Evolutionary conservation across 2,888 invertebrate species (phyloP).

Genomic region (Gasteruption jaculator): DNA sequence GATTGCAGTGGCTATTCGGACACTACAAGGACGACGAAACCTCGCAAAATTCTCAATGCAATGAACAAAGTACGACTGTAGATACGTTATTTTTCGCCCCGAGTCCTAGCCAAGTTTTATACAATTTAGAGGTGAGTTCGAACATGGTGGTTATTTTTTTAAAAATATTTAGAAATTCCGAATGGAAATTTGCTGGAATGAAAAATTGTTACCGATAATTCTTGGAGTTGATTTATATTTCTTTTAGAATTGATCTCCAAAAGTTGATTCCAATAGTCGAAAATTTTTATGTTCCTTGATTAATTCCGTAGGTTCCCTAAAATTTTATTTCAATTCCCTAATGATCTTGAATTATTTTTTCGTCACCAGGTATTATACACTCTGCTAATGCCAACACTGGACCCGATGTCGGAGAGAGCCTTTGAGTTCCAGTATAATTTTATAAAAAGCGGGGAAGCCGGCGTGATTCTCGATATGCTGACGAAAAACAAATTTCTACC

Average conservation of each 20-base stretch:
- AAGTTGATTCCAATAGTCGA: conserved; percentile 12
- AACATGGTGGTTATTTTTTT: not conserved
- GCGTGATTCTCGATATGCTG: conserved; percentile 71
- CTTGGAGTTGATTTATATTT: no score
- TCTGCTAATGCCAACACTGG: conserved; percentile 85
- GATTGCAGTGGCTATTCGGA: conserved; percentile 58
- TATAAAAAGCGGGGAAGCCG: conserved; percentile 63
- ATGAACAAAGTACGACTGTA: conserved; percentile 52
- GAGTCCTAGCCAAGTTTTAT: conserved; percentile 71
- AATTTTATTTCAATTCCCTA: conserved; percentile 11
- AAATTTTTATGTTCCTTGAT: conserved; percentile 6
- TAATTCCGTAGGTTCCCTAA: not conserved
- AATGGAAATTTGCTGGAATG: conserved; percentile 1
- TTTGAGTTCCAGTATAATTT: conserved; percentile 69
- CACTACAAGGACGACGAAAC: conserved; percentile 42
- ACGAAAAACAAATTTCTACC: conserved; percentile 82
- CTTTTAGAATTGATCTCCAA: no score
- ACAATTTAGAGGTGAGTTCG: conserved; percentile 63
- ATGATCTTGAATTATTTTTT: no score
- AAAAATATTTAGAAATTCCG: not conserved
- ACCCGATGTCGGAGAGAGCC: conserved; percentile 70
- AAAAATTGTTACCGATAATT: no score
- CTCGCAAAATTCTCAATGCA: conserved; percentile 32
- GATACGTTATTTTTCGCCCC: conserved; percentile 67
- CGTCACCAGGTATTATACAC: conserved; percentile 72